Evolutionary conservation across 2,113 vertebrate species (phyloP).

Genomic region (Meleagris gallopavo): DNA sequence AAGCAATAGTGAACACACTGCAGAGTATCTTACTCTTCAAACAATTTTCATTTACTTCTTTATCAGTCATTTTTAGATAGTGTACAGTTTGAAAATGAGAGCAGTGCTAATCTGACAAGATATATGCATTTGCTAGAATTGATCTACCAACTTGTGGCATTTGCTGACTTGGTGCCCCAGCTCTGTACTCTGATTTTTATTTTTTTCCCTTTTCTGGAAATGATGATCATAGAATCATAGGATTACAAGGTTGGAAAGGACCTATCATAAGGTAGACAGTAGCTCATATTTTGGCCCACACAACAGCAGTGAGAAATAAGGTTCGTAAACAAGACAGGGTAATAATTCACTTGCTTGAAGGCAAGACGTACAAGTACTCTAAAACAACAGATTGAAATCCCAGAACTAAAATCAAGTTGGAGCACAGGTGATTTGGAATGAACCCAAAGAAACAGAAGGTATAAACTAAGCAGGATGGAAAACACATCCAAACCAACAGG

Average conservation of each 20-base stretch:
- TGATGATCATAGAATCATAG: background rate
- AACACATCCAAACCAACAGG: background rate
- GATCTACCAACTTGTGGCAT: background rate
- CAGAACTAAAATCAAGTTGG: background rate
- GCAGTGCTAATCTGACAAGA: background rate
- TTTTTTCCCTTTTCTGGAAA: background rate
- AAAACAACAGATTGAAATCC: background rate
- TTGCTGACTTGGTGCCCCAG: background rate
- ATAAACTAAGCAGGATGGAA: background rate
- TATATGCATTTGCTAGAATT: background rate
- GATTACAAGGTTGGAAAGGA: no score
- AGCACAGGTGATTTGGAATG: background rate
- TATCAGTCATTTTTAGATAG: conserved; percentile 32
- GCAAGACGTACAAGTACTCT: background rate
- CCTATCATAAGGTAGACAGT: background rate
- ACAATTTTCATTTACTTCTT: conserved; percentile 35
- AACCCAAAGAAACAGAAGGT: background rate
- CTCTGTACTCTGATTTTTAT: background rate
- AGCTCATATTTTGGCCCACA: background rate
- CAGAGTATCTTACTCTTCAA: conserved; percentile 24
- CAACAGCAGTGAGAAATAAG: background rate
- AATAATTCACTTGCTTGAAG: background rate
- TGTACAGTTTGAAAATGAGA: conserved; percentile 10
- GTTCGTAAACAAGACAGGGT: background rate
- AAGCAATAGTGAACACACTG: background rate